A percentile compares a stretch with the other conserved stretches of the same genome.
Conservation (phyloP, 2,888 invertebrate genomes). For the Eupithecia subfuscata region DNA sequence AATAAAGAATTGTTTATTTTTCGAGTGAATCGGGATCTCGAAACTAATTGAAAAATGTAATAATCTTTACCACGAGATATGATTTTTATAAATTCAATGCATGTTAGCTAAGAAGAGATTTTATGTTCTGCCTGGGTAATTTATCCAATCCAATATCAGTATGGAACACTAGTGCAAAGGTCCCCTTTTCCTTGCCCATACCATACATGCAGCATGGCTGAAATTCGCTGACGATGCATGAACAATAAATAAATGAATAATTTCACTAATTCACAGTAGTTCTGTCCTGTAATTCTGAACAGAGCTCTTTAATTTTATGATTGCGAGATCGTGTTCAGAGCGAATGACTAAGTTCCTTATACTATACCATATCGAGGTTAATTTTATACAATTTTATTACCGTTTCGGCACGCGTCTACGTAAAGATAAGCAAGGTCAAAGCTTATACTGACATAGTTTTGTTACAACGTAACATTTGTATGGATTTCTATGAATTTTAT, state of each 20-base stretch:
- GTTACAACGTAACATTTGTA: neutral
- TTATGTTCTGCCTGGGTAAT: no score
- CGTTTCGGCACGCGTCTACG: constrained; percentile 26
- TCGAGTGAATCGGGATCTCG: neutral
- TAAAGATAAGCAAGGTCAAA: constrained; percentile 21
- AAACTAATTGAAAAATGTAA: neutral
- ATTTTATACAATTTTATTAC: constrained; percentile 14
- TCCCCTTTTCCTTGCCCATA: no score
- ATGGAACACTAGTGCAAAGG: no score
- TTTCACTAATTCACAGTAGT: no score
- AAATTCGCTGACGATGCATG: no score
- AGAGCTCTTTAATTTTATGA: neutral
- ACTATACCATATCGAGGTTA: neutral
- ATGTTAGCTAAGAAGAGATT: no score
- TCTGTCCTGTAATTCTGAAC: no score
- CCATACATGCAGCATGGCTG: no score
- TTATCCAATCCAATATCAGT: no score
- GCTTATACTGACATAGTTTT: constrained; percentile 2
- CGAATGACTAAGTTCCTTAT: neutral
- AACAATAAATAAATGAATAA: no score
- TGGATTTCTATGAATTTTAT: neutral
- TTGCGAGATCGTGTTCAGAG: neutral
- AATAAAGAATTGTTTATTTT: neutral
- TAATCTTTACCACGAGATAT: no score
- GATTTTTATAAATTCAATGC: no score